A percentile compares a stretch with the other conserved stretches of the same genome.
Conservation (phyloP, 2,113 vertebrate genomes). For the Engraulis encrasicolus region DNA sequence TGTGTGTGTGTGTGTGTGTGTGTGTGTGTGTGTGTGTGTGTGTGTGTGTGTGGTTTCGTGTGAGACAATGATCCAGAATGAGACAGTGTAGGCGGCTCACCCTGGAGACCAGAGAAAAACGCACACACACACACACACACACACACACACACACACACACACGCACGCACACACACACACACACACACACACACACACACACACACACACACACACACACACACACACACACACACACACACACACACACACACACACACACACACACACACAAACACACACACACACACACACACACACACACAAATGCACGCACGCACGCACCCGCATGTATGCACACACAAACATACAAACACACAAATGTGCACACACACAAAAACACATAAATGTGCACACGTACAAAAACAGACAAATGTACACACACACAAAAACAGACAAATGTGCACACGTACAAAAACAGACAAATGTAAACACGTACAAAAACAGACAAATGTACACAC, state of each 20-base stretch:
- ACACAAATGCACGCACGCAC: no score
- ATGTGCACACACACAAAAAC: neutral
- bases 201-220: neutral
- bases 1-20: neutral
- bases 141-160: neutral
- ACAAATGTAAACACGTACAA: no score
- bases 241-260: neutral
- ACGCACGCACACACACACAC: neutral
- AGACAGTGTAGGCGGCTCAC: neutral
- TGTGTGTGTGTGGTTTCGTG: neutral
- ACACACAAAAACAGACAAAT: neutral
- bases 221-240: neutral
- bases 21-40: neutral
- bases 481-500: neutral
- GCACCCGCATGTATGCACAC: no score
- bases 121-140: neutral
- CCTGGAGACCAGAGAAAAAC: neutral
- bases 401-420: neutral
- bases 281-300: no score
- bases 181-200: neutral
- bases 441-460: no score
- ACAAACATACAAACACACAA: no score
- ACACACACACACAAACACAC: no score
- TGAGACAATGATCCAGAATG: constrained; percentile 1
- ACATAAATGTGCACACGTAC: neutral